Evolutionary conservation across 1,140 invertebrate species (phyloP).

Genomic region (Pseudobourletiella spinata): DNA sequence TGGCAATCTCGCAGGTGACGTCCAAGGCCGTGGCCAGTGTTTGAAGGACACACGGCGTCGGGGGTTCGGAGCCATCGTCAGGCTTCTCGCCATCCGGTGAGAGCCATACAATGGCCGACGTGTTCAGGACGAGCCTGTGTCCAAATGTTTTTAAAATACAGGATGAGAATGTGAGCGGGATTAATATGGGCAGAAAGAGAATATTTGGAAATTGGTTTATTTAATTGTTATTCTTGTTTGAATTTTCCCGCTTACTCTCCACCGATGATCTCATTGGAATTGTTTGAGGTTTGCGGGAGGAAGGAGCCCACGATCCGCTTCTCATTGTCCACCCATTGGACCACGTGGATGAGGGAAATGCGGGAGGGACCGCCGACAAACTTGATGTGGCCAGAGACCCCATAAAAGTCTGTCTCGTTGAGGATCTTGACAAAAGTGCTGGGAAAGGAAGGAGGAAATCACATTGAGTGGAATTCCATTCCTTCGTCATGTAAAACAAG

Average conservation of each 20-base stretch:
- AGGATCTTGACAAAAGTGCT: constrained; percentile 45
- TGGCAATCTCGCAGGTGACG: constrained; percentile 60
- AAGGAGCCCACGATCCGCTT: constrained; percentile 55
- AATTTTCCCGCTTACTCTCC: constrained; percentile 26
- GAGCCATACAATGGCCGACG: constrained; percentile 53
- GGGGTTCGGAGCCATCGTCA: constrained; percentile 56
- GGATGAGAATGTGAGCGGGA: too few relatives aligned
- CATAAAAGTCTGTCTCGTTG: constrained; percentile 56
- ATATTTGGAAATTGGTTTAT: background rate
- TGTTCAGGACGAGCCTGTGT: constrained; percentile 47
- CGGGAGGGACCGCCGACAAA: constrained; percentile 60
- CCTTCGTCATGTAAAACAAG: too few relatives aligned
- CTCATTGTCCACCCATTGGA: constrained; percentile 55
- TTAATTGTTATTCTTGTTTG: background rate
- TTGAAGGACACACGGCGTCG: constrained; percentile 53
- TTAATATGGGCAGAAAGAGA: too few relatives aligned
- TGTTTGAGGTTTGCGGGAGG: constrained; percentile 46
- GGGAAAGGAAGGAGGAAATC: constrained; percentile 27
- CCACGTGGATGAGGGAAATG: constrained; percentile 56
- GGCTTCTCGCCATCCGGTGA: constrained; percentile 50
- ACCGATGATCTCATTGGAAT: constrained; percentile 13
- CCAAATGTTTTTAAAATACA: too few relatives aligned
- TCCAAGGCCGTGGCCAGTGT: constrained; percentile 54
- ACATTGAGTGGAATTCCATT: too few relatives aligned
- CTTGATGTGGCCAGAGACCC: constrained; percentile 64